Percentiles rank a stretch among this genome's conserved stretches.
These are phyloP conservation scores for Phenganax subtilis DNA, from an alignment of 92 coral and sea anemone genomes.

Conservation along the genomic window DNA sequence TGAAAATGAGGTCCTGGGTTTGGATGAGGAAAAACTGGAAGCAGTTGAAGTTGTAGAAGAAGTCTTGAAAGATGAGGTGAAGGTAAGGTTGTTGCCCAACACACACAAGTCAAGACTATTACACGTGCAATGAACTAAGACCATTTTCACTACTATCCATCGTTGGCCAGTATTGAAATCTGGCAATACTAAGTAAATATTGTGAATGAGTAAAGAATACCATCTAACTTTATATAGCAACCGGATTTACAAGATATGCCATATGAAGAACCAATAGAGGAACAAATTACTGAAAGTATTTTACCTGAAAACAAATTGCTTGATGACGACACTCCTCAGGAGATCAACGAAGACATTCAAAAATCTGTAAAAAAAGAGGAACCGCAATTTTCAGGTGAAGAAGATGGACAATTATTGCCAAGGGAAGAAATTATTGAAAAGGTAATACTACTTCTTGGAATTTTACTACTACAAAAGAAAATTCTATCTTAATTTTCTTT, in stretches of 20 bases:
- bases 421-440: constrained; percentile 3
- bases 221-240: neutral
- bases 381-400: neutral
- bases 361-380: neutral
- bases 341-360: neutral
- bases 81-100: neutral
- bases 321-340: neutral
- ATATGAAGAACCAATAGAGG: constrained; percentile 4
- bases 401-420: neutral
- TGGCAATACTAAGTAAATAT: too few relatives aligned
- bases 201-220: neutral
- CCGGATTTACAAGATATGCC: constrained; percentile 10
- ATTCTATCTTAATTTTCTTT: too few relatives aligned
- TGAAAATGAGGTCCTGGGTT: constrained; percentile 28
- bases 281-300: constrained; percentile 8
- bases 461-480: too few relatives aligned
- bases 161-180: too few relatives aligned
- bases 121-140: too few relatives aligned
- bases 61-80: neutral
- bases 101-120: too few relatives aligned
- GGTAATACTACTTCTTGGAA: neutral
- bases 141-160: too few relatives aligned
- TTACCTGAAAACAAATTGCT: neutral
- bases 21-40: constrained; percentile 9
- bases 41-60: neutral